These are phyloP conservation scores for Melikaiella ostensackeni DNA, from an alignment of 2,888 invertebrate species.

Conservation along the genomic window DNA sequence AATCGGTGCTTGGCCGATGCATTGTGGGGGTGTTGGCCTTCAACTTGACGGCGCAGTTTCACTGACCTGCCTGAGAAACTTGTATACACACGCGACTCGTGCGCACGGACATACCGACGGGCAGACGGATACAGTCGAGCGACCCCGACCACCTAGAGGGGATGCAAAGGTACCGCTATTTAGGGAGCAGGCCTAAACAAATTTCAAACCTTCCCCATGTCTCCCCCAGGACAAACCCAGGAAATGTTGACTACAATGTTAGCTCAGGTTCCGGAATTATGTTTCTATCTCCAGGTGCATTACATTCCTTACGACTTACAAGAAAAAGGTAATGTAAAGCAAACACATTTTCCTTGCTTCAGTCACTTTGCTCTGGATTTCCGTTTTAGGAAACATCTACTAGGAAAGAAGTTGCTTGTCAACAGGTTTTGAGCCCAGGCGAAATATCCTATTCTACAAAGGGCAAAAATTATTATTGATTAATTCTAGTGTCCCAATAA, in stretches of 20 bases:
- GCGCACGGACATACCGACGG: constrained; percentile 62
- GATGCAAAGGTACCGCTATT: constrained; percentile 62
- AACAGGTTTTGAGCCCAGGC: no score
- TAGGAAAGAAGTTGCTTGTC: neutral
- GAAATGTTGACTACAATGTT: neutral
- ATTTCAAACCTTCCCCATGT: constrained; percentile 30
- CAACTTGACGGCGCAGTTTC: constrained; percentile 78
- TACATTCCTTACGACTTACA: neutral
- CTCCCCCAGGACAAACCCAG: neutral
- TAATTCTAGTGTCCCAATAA: no score
- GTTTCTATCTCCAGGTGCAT: neutral
- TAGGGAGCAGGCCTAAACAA: constrained; percentile 57
- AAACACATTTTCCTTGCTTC: neutral
- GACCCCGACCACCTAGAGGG: constrained; percentile 38
- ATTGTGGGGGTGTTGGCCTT: constrained; percentile 78
- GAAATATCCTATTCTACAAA: no score
- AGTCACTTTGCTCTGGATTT: neutral
- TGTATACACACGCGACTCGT: constrained; percentile 69
- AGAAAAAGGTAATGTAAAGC: neutral
- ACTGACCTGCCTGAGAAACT: constrained; percentile 78
- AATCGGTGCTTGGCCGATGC: constrained; percentile 70
- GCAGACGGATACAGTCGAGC: constrained; percentile 51
- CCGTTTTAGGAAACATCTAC: neutral
- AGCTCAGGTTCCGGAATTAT: neutral
- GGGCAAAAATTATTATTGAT: no score